Conservation (phyloP, 2,113 vertebrate species). For the Vulpes vulpes region DNA sequence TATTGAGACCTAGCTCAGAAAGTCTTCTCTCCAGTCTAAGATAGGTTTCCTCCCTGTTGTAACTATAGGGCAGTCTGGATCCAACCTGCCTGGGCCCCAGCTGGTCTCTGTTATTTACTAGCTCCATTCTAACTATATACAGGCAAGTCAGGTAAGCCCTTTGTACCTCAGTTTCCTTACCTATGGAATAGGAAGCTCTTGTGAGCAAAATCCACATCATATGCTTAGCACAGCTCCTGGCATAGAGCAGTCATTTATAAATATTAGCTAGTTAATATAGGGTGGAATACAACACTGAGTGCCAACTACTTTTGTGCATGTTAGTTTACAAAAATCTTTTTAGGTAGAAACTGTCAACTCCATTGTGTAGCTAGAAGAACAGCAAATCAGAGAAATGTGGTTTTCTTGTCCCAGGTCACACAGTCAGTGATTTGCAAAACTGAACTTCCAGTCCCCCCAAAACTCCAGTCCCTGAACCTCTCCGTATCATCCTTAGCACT, state of each 20-base stretch:
- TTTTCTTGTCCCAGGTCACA: neutral
- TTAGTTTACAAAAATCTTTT: slow-evolving; percentile 41
- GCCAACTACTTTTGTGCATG: neutral
- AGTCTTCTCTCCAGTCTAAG: neutral
- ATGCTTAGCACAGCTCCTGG: neutral
- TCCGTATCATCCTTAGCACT: neutral
- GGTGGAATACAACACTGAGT: neutral
- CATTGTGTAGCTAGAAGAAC: slow-evolving; percentile 23
- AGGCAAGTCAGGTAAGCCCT: neutral
- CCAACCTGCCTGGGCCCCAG: neutral
- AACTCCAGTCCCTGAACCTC: neutral
- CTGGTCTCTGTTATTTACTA: neutral
- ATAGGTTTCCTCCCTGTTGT: neutral
- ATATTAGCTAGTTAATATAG: neutral
- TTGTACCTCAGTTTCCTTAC: neutral
- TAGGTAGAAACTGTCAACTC: neutral
- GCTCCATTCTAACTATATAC: neutral
- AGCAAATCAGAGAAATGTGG: neutral
- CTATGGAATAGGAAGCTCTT: neutral
- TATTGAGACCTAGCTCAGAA: neutral
- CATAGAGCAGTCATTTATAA: neutral
- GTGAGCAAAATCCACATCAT: neutral
- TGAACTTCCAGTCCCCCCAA: neutral
- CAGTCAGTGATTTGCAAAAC: neutral
- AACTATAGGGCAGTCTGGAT: neutral